phyloP scores from a whole-genome alignment of 2,888 invertebrate species.

The Dendrolimus pini region DNA sequence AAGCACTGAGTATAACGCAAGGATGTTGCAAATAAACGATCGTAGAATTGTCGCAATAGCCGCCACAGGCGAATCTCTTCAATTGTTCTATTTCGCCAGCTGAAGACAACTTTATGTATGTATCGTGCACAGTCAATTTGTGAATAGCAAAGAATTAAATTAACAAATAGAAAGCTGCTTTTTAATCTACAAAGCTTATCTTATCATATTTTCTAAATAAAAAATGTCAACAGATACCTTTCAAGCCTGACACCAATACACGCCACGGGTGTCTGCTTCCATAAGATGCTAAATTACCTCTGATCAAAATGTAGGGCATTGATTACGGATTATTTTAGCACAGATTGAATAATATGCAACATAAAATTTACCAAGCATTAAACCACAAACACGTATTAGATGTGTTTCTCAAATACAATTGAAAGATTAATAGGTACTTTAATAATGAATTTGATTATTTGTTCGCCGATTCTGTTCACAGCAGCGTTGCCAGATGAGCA shows the following conservation, averaged over 20 bases:
- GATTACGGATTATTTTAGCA: conserved; percentile 48
- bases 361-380: too few species aligned
- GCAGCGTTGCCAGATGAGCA: too few species aligned
- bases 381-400: too few species aligned
- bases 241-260: conserved; percentile 90
- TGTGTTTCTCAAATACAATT: too few species aligned
- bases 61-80: conserved; percentile 88
- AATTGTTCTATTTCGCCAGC: conserved; percentile 89
- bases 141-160: conserved; percentile 4
- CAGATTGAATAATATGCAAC: too few species aligned
- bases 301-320: conserved; percentile 94
- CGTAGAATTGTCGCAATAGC: conserved; percentile 89
- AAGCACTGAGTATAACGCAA: conserved; percentile 89
- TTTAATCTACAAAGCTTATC: background rate
- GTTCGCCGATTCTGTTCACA: too few species aligned
- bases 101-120: conserved; percentile 35
- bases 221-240: conserved; percentile 75
- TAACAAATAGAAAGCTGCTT: background rate
- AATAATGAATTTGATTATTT: too few species aligned
- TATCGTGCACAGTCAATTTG: background rate
- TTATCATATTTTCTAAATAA: conserved; percentile 1
- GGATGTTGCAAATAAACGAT: conserved; percentile 92
- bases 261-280: conserved; percentile 92
- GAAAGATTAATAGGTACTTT: too few species aligned
- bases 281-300: conserved; percentile 91